phyloP scores from a whole-genome alignment of 2,797 vertebrate genomes.

The Masticophis lateralis region DNA sequence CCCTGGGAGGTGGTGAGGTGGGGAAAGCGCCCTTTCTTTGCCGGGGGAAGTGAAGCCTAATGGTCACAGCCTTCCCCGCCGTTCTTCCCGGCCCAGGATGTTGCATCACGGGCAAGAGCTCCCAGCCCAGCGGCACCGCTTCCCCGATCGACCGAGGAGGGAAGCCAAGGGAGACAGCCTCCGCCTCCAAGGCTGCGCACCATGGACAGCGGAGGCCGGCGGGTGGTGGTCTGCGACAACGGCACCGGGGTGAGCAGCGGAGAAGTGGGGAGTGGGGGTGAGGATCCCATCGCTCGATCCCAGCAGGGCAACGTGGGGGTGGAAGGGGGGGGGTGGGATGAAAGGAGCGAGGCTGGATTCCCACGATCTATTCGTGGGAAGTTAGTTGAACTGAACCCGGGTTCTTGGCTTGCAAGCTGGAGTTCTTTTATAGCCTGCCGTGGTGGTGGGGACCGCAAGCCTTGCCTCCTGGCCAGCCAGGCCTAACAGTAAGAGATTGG shows the following conservation, averaged over 20 bases:
- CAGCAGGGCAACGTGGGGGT: background rate
- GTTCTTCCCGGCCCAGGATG: constrained; percentile 20
- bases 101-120: constrained; percentile 19
- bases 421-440: too few relatives aligned
- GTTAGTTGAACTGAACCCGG: too few relatives aligned
- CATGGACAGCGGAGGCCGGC: constrained; percentile 86
- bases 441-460: background rate
- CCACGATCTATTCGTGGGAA: background rate
- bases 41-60: too few relatives aligned
- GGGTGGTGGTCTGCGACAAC: constrained; percentile 85
- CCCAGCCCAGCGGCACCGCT: background rate
- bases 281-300: too few relatives aligned
- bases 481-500: too few relatives aligned
- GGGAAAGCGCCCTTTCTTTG: too few relatives aligned
- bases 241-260: constrained; percentile 75
- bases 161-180: background rate
- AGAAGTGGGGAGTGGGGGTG: too few relatives aligned
- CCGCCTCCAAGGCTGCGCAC: background rate
- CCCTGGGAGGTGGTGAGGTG: too few relatives aligned
- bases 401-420: too few relatives aligned
- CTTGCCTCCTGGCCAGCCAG: background rate
- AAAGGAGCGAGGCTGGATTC: background rate
- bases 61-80: too few relatives aligned
- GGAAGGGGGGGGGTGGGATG: background rate
- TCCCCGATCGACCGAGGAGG: background rate